Evolutionary conservation across 2,888 invertebrate species (phyloP).

Genomic region (Synanthedon tipuliformis): DNA sequence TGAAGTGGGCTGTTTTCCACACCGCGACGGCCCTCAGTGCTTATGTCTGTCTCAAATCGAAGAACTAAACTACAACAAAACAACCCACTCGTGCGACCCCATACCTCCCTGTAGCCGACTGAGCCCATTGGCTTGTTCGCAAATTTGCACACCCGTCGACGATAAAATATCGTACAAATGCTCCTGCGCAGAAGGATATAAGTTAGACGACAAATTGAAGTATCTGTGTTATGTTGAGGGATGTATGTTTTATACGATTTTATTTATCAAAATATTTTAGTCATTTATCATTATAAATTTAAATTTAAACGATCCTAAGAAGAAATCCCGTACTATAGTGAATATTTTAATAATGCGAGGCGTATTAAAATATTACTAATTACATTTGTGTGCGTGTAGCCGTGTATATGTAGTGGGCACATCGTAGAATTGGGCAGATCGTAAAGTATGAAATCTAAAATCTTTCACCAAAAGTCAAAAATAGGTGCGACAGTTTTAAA

Average conservation of each 20-base stretch:
- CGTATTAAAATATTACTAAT: too few relatives aligned
- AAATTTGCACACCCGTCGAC: background rate
- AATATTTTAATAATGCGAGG: too few relatives aligned
- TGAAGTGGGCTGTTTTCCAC: constrained; percentile 20
- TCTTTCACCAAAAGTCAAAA: too few relatives aligned
- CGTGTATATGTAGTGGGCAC: too few relatives aligned
- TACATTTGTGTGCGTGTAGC: too few relatives aligned
- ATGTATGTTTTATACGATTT: background rate
- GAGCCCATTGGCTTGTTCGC: background rate
- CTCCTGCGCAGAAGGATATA: background rate
- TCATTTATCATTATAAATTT: background rate
- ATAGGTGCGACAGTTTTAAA: too few relatives aligned
- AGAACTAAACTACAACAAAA: constrained; percentile 36
- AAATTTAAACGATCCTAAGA: too few relatives aligned
- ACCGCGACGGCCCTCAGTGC: constrained; percentile 56
- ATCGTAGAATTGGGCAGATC: too few relatives aligned
- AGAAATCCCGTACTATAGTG: too few relatives aligned
- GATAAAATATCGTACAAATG: background rate
- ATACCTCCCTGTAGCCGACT: constrained; percentile 71
- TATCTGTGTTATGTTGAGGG: background rate
- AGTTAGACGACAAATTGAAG: background rate
- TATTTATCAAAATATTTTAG: background rate
- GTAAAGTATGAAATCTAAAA: too few relatives aligned
- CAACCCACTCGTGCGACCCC: constrained; percentile 57
- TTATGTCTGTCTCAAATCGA: constrained; percentile 53